A percentile compares a stretch with the other conserved stretches of the same genome.
Conservation (phyloP, 2,888 invertebrate species). For the Drosophila stalkeri region DNA sequence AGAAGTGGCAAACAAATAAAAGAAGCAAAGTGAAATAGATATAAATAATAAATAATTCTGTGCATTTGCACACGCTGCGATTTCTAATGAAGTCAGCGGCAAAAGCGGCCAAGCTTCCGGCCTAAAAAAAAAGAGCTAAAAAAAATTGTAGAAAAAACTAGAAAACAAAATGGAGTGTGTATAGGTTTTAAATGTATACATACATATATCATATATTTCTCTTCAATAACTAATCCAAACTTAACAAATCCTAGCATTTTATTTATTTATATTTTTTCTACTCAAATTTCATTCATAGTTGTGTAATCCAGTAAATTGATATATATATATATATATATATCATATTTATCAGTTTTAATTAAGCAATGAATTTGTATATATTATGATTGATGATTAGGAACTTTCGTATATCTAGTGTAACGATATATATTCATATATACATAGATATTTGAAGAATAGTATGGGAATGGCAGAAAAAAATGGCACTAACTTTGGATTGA, state of each 20-base stretch:
- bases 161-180: neutral
- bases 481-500: too few relatives aligned
- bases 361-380: too few relatives aligned
- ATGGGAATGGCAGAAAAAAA: too few relatives aligned
- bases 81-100: constrained; percentile 40
- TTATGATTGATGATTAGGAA: too few relatives aligned
- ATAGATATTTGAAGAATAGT: too few relatives aligned
- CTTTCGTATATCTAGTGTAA: too few relatives aligned
- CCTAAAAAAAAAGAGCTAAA: constrained; percentile 9
- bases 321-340: too few relatives aligned
- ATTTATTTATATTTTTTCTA: neutral
- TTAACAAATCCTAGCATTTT: too few relatives aligned
- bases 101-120: constrained; percentile 30
- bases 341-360: too few relatives aligned
- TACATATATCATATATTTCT: neutral
- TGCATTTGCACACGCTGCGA: constrained; percentile 33
- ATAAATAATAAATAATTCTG: constrained; percentile 8
- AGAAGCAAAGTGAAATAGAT: neutral
- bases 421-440: too few relatives aligned
- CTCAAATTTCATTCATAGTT: neutral
- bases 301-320: neutral
- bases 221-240: neutral
- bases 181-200: neutral
- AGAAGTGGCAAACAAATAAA: neutral
- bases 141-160: constrained; percentile 10